A percentile compares a stretch with the other conserved stretches of the same genome.
Evolutionary conservation across 2,888 invertebrate species (phyloP).

Genomic region (Macrosiphum euphorbiae): DNA sequence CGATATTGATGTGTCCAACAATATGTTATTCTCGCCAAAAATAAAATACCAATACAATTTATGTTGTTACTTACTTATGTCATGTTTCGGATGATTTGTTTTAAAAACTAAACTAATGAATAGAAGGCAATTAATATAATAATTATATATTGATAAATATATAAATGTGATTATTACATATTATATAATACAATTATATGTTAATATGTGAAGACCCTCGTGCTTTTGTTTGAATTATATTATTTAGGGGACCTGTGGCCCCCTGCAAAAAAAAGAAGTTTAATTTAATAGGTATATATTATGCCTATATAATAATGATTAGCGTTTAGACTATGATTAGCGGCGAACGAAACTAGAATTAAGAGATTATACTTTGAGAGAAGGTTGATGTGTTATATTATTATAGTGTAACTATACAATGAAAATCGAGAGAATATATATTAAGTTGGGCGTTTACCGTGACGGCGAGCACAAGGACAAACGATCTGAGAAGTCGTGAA

Average conservation of each 20-base stretch:
- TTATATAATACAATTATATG: too few species aligned
- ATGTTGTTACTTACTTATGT: too few species aligned
- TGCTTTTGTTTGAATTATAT: not conserved
- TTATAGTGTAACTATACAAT: not conserved
- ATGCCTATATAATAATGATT: too few species aligned
- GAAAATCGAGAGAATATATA: not conserved
- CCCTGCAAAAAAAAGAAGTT: not conserved
- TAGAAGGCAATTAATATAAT: too few species aligned
- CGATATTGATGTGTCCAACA: too few species aligned
- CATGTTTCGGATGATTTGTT: too few species aligned
- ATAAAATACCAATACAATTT: too few species aligned
- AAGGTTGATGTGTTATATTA: not conserved
- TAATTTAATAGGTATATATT: not conserved
- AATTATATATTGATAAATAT: too few species aligned
- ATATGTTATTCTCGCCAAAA: too few species aligned
- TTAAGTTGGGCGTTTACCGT: not conserved
- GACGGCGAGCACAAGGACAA: not conserved
- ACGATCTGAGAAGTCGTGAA: not conserved
- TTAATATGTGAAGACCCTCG: not conserved
- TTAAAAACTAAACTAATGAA: too few species aligned
- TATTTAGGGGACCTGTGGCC: not conserved
- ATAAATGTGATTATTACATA: too few species aligned
- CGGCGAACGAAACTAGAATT: not conserved
- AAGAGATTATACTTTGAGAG: not conserved
- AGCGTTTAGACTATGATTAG: not conserved